These are phyloP conservation scores for Fistularia commersonii DNA, from an alignment of 2,797 vertebrate species.

Conservation along the genomic window DNA sequence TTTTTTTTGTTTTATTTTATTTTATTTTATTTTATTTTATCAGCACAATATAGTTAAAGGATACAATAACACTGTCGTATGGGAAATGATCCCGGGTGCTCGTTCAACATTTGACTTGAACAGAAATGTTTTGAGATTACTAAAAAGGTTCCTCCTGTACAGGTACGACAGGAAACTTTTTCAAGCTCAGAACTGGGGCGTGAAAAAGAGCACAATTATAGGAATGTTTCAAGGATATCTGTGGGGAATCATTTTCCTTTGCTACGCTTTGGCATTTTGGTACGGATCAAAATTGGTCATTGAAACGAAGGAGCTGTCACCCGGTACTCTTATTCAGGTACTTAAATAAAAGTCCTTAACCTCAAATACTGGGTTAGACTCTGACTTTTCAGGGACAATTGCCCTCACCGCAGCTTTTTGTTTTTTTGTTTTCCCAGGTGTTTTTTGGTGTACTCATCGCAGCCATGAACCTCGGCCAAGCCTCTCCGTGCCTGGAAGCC, in stretches of 20 bases:
- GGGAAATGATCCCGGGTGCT: too few species aligned
- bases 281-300: conserved; percentile 80
- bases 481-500: conserved; percentile 78
- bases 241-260: conserved; percentile 80
- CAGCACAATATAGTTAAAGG: too few species aligned
- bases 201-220: conserved; percentile 74
- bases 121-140: not conserved
- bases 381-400: not conserved
- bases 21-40: too few species aligned
- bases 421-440: conserved; percentile 58
- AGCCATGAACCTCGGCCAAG: conserved; percentile 78
- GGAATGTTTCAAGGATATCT: conserved; percentile 79
- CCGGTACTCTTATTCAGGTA: conserved; percentile 79
- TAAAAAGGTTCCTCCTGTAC: not conserved
- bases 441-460: conserved; percentile 82
- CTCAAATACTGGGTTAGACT: not conserved
- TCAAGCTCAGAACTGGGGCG: conserved; percentile 77
- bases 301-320: conserved; percentile 75
- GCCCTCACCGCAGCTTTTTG: not conserved
- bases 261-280: conserved; percentile 81
- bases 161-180: conserved; percentile 79
- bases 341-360: not conserved
- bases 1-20: too few species aligned
- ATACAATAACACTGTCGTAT: too few species aligned
- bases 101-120: too few species aligned